Evolutionary conservation across 1,140 invertebrate species (phyloP), one percentile per base, ranked within the genome.

Genomic region (Phenacoccus solenopsis): DNA sequence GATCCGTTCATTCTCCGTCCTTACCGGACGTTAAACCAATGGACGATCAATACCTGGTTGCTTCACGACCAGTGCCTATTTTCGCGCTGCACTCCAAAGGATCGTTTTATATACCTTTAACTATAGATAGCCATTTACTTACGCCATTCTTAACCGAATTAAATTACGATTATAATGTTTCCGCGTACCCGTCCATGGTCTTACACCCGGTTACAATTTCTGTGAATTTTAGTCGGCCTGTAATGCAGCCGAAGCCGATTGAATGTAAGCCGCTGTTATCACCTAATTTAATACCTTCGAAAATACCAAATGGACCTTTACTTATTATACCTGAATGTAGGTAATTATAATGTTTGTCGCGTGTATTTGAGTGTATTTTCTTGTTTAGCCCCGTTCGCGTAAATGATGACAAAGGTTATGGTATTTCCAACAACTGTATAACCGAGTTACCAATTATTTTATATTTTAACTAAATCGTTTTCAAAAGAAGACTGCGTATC

Each of bases 151-250:
- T 93, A 1, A 84, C 0, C 81, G 72, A 32, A 24, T 24, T 32
- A 67, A 72, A 71, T 32, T 25, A 22, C 57, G 69, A 69, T 56
- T 71, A 27, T 28, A 49, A 13, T 56, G 24, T 70, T 30, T 73
- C 75, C 9, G 27, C 73, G 32, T 67, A 28, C 10, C 69, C 85
- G 1, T 81, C 86, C 10, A 82, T 85, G 4, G 84, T 91, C 9
- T 82, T 95, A 20, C 93, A 96, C 81, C 93, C 93, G 1, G 89
- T 96, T 68, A 93, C 90, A 21, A 94, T 95, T 72, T 91, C 89
- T 75, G 92, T 95, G 1, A 93, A 92, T 78, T 94, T 94, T 64
- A 64, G 25, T 25, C 59, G 21, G 21, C 25, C 59, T 27, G 4
- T 16, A n/a, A 16, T n/a, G 16, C 16, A 7, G 13, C 16, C 38